Evolutionary conservation across 2,888 invertebrate genomes (phyloP), one percentile per base, ranked within the genome.

Genomic region (Clusia tigrina): DNA sequence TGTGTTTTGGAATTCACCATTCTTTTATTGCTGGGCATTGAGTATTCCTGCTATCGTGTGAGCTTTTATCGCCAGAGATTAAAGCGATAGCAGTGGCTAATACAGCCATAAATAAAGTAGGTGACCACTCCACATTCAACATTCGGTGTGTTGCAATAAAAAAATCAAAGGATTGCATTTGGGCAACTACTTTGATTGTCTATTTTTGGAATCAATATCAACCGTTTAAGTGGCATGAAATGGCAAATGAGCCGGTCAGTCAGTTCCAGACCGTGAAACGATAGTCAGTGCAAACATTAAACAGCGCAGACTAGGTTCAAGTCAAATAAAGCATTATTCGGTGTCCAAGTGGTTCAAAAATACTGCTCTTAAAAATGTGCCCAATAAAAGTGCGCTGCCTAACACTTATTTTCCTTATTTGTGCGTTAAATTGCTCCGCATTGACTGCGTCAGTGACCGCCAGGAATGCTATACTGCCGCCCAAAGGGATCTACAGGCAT

Each of bases 401-500:
- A n/a, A n/a, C n/a, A n/a, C n/a, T n/a, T n/a, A n/a, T n/a, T n/a
- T n/a, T n/a, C n/a, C n/a, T n/a, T n/a, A n/a, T n/a, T n/a, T n/a
- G n/a, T n/a, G n/a, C n/a, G n/a, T n/a, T n/a, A n/a, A n/a, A n/a
- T n/a, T n/a, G n/a, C n/a, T n/a, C n/a, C n/a, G n/a, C n/a, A n/a
- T n/a, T n/a, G n/a, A n/a, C n/a, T n/a, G n/a, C n/a, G n/a, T n/a
- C n/a, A n/a, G n/a, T n/a, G n/a, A 63, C 62, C 22, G 59, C 65
- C n/a, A 68, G 67, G 22, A 69, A 71, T 42, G 66, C 61, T n/a
- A n/a, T n/a, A n/a, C n/a, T n/a, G n/a, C n/a, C n/a, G n/a, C n/a
- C n/a, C n/a, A n/a, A n/a, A n/a, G n/a, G n/a, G 24, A 69, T 64
- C 22, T 54, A 48, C 10, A 64, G 37, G 46, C 53, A 66, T 56